Percentiles rank a stretch among this genome's conserved stretches.
Evolutionary conservation across 2,797 vertebrate species (phyloP).

Genomic region (Coreius guichenoti): DNA sequence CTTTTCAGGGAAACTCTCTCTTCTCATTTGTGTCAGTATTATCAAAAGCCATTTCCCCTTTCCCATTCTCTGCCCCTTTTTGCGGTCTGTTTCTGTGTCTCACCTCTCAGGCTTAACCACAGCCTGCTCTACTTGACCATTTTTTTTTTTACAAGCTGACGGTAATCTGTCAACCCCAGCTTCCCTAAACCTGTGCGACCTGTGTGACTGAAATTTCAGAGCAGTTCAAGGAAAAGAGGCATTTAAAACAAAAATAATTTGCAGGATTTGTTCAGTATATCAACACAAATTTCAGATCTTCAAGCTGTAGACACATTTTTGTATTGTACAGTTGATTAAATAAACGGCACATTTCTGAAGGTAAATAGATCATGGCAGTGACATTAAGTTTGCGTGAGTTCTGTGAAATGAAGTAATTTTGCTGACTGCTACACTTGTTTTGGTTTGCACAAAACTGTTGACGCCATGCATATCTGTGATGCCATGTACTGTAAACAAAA

Average conservation of each 20-base stretch:
- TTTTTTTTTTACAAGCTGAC: constrained; percentile 31
- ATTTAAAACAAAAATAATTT: not conserved
- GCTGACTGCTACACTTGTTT: constrained; percentile 30
- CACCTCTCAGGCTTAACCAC: constrained; percentile 50
- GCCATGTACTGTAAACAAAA: constrained; percentile 11
- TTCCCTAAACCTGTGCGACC: constrained; percentile 12
- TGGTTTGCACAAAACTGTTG: constrained; percentile 20
- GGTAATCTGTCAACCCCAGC: constrained; percentile 37
- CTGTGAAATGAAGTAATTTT: constrained; percentile 9
- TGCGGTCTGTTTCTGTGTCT: constrained; percentile 38
- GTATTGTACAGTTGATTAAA: not conserved
- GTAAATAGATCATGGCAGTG: not conserved
- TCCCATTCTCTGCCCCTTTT: constrained; percentile 44
- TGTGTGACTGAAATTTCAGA: not conserved
- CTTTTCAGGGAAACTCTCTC: constrained; percentile 56
- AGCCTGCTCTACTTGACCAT: constrained; percentile 39
- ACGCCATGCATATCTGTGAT: not conserved
- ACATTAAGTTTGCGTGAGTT: not conserved
- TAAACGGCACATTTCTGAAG: not conserved
- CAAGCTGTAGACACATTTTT: not conserved
- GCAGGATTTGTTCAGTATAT: not conserved
- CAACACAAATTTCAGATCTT: not conserved
- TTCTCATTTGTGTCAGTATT: constrained; percentile 45
- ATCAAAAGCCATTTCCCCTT: constrained; percentile 61
- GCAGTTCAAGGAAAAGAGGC: not conserved